Evolutionary conservation across 2,888 invertebrate genomes (phyloP), one percentile per base, ranked within the genome.

Genomic region (Caenorhabditis angaria): DNA sequence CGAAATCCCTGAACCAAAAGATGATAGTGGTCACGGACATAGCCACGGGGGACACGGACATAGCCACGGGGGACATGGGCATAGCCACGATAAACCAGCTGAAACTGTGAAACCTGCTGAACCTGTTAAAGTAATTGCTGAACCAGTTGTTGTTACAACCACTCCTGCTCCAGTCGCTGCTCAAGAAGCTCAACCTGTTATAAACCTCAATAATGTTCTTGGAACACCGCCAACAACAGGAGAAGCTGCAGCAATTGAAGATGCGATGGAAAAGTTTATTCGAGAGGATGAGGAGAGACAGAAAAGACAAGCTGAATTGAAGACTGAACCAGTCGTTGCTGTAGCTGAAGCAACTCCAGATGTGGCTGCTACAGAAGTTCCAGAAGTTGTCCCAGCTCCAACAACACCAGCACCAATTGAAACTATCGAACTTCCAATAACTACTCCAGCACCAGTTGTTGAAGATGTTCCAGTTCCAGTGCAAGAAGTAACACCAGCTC

Each of bases 31-130:
- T n/a, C 79, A 77, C 27, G 79, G 76, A 22, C 81, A 81, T 53
- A 77, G 77, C 47, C 81, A 81, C 41, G 71, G 77, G n/a, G 75
- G 70, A 32, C 75, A 77, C 58, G 71, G 72, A 22, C 78, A 76
- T 57, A 67, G 62, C 41, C 76, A 78, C 53, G 73, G 66, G 56
- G 76, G 64, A 18, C 77, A 75, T 47, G 78, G 74, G 51, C 78
- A 78, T 50, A 56, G 59, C 54, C 74, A 74, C 59, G 27, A 14
- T 27, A n/a, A 29, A 24, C 51, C 51, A 24, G 24, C 25, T 20
- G 55, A 20, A 32, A 56, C 55, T 14, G 47, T 41, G 32, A 18
- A 20, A 50, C 55, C 62, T n/a, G 14, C 53, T 12, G 54, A 22
- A 62, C n/a, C 61, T 41, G 14, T 22, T 29, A 20, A 25, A 41